A percentile compares a stretch with the other conserved stretches of the same genome.
These are phyloP conservation scores for Terrapene triunguis DNA, from an alignment of 2,113 vertebrate species.

Conservation along the genomic window DNA sequence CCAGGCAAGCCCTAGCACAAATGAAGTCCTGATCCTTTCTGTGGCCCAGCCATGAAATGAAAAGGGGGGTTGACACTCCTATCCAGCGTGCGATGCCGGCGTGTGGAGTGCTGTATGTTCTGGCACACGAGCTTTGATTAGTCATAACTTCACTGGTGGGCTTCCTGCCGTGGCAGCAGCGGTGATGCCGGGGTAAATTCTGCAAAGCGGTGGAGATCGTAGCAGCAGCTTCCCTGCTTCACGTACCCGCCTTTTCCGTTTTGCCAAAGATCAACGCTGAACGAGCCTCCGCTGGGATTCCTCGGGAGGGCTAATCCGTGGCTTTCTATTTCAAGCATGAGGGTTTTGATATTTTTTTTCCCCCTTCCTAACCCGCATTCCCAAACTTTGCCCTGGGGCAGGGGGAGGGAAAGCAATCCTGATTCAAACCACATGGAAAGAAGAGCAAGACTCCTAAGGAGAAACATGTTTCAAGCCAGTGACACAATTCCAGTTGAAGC, in stretches of 20 bases:
- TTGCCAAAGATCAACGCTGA: neutral
- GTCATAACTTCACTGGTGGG: neutral
- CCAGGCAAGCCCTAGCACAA: too few species aligned
- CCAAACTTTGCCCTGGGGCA: neutral
- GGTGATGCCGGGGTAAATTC: neutral
- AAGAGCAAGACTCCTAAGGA: neutral
- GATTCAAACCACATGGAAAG: neutral
- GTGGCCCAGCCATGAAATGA: neutral
- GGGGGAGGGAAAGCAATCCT: neutral
- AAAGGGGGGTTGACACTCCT: neutral
- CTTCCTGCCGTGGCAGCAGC: neutral
- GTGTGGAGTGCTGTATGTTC: neutral
- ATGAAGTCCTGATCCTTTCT: too few species aligned
- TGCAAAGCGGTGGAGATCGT: neutral
- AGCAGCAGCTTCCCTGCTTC: neutral
- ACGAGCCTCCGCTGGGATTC: rapidly evolving
- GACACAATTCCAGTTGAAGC: neutral
- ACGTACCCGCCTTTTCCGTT: rapidly evolving
- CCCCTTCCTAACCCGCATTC: neutral
- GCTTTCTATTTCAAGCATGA: neutral
- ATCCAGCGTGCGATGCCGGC: neutral
- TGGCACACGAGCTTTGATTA: neutral
- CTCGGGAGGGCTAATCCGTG: rapidly evolving
- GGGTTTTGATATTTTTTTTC: neutral
- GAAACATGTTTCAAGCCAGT: rapidly evolving